phyloP scores from a whole-genome alignment of 2,797 vertebrate genomes.

The Valencia hispanica region DNA sequence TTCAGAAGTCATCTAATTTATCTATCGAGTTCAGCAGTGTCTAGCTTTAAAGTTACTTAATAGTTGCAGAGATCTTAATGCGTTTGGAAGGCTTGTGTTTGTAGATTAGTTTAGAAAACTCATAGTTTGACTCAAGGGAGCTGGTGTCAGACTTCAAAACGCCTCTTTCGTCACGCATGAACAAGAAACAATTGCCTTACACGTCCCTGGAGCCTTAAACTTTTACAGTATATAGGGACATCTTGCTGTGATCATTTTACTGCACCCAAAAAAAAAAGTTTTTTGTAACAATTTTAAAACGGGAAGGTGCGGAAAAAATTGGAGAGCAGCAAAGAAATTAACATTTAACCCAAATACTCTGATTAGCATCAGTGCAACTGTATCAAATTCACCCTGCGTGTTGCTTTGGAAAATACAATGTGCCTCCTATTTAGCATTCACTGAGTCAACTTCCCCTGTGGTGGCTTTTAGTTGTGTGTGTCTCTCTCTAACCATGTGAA shows the following conservation, averaged over 20 bases:
- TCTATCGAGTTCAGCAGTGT: neutral
- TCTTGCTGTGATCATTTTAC: constrained; percentile 2
- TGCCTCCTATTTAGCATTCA: constrained; percentile 79
- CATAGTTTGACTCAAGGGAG: constrained; percentile 15
- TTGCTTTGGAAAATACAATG: constrained; percentile 65
- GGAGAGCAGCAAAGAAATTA: neutral
- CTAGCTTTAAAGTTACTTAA: neutral
- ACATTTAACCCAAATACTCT: constrained; percentile 9
- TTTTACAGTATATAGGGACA: constrained; percentile 5
- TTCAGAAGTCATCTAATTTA: neutral
- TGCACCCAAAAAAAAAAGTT: neutral
- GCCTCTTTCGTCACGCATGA: constrained; percentile 34
- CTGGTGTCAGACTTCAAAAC: constrained; percentile 7
- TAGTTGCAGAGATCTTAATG: neutral
- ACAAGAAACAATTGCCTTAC: constrained; percentile 28
- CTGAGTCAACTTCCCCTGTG: constrained; percentile 68
- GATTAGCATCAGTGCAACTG: constrained; percentile 48
- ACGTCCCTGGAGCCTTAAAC: constrained; percentile 7
- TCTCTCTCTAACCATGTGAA: constrained; percentile 57
- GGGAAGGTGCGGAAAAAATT: neutral
- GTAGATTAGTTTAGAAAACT: constrained; percentile 49
- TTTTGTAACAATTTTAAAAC: neutral
- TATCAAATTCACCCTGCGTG: constrained; percentile 61
- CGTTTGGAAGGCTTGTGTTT: neutral
- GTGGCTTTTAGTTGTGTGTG: constrained; percentile 65